Evolutionary conservation across 1,140 invertebrate genomes (phyloP).

Genomic region (Habropoda laboriosa): DNA sequence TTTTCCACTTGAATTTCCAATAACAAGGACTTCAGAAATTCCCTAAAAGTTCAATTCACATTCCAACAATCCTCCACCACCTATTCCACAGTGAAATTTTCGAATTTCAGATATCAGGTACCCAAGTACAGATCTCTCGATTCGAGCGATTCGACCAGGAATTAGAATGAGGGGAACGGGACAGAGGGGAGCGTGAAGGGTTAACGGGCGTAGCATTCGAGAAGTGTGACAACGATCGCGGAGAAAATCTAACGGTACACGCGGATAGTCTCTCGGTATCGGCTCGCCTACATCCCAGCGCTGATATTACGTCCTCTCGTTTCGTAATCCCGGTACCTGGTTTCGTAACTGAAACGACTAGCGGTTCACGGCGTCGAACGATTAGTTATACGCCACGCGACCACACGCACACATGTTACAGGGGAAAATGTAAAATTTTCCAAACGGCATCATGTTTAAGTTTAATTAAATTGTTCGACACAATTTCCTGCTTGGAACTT

Average conservation of each 20-base stretch:
- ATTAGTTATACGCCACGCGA: conserved; percentile 23
- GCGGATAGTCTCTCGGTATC: conserved; percentile 46
- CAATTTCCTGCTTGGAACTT: too few relatives aligned
- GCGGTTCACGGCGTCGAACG: conserved; percentile 60
- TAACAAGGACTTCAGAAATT: too few relatives aligned
- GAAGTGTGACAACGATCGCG: conserved; percentile 68
- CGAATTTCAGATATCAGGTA: not conserved
- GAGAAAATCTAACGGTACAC: conserved; percentile 79
- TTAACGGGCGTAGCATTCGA: conserved; percentile 59
- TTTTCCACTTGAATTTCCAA: too few relatives aligned
- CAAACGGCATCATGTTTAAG: not conserved
- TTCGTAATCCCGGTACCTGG: conserved; percentile 71
- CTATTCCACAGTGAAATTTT: too few relatives aligned
- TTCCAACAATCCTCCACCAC: too few relatives aligned
- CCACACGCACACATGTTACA: not conserved
- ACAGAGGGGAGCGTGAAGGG: conserved; percentile 1
- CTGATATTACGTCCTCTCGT: conserved; percentile 75
- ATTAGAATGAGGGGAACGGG: too few relatives aligned
- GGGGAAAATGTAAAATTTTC: conserved; percentile 8
- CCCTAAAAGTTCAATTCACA: too few relatives aligned
- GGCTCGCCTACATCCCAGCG: conserved; percentile 66
- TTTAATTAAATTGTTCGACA: not conserved
- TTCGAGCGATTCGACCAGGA: not conserved
- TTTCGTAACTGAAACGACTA: conserved; percentile 76
- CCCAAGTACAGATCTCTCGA: not conserved